Percentiles rank a stretch among this genome's conserved stretches.
Evolutionary conservation across 2,113 vertebrate genomes (phyloP).

Genomic region (Blennius ocellaris): DNA sequence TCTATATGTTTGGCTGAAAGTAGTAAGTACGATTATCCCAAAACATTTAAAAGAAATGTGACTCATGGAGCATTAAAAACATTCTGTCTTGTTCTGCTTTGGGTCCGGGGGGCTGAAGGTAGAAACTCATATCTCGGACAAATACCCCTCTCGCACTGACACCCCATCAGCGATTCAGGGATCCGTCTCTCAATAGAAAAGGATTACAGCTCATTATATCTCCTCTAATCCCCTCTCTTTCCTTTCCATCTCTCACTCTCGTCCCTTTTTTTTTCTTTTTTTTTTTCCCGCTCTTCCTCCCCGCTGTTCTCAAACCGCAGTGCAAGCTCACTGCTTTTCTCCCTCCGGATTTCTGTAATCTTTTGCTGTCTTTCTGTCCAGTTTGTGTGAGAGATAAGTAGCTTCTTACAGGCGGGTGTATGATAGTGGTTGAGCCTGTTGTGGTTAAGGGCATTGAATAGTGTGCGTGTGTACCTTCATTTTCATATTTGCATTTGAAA

Average conservation of each 20-base stretch:
- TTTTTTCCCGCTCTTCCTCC: background rate
- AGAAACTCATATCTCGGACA: slow-evolving; percentile 36
- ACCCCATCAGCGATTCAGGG: slow-evolving; percentile 25
- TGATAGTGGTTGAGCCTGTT: slow-evolving; percentile 17
- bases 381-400: slow-evolving; percentile 35
- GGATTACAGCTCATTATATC: slow-evolving; percentile 60
- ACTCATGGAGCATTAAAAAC: too few species aligned
- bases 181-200: slow-evolving; percentile 41
- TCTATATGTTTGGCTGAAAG: too few species aligned
- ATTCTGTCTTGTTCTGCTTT: too few species aligned
- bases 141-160: slow-evolving; percentile 37
- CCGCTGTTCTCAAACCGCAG: slow-evolving; percentile 19
- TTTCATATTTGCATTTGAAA: background rate
- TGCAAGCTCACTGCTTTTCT: background rate
- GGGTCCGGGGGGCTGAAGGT: background rate
- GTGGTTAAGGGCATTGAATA: background rate
- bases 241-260: slow-evolving; percentile 13
- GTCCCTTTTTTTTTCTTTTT: slow-evolving; percentile 14
- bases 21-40: too few species aligned
- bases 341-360: slow-evolving; percentile 26
- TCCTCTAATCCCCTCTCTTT: slow-evolving; percentile 49
- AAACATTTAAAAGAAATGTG: too few species aligned
- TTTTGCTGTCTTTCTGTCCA: slow-evolving; percentile 19
- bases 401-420: slow-evolving; percentile 26
- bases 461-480: background rate